Base-by-base conservation (phyloP, 2,888 invertebrate genomes). In the Tortrix viridana region DNA sequence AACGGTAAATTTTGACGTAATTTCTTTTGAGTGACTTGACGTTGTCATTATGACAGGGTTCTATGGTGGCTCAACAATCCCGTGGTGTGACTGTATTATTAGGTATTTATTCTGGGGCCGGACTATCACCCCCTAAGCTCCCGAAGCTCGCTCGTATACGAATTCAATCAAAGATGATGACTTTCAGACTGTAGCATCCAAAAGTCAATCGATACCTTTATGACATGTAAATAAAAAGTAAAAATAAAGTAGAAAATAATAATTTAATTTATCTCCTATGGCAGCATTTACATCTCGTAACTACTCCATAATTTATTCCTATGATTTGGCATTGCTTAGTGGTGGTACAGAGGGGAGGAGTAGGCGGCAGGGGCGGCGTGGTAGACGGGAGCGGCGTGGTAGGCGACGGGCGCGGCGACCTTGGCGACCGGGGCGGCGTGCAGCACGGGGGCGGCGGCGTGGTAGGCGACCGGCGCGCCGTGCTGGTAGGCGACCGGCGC, bases 321-420 rank as follows among this genome's bases (percentile, higher is more conserved):
- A 79, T 65, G 66, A 70, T 86, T 87, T 88, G 84, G 85, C 73
- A 77, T 79, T 60, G 65, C 71, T 85, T 79, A 89, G 74, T 90
- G 89, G 80, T 88, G 85, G 80, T 88, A 88, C 66, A 79, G 69
- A 23, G 67, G 50, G n/a, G 67, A 50, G 22, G 55, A 56, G 54
- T 59, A 43, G 16, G 54, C 47, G n/a, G 52, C 65, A 14, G 68
- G 66, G 48, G 70, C 66, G 47, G 84, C 66, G 71, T 80, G 74
- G 65, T 72, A 69, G 49, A 74, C 69, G 18, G 78, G 75, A 22
- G 80, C 62, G 9, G 67, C 64, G 38, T 61, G 55, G 62, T 62
- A 54, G 48, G 60, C 60, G 41, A 55, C 48, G 26, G 60, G 60
- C 14, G 60, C 55, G 37, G 61, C 48, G 44, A 55, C 5, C 22